A percentile compares a stretch with the other conserved stretches of the same genome.
Evolutionary conservation across 2,888 invertebrate species (phyloP).

Genomic region (Parnassius mnemosyne): DNA sequence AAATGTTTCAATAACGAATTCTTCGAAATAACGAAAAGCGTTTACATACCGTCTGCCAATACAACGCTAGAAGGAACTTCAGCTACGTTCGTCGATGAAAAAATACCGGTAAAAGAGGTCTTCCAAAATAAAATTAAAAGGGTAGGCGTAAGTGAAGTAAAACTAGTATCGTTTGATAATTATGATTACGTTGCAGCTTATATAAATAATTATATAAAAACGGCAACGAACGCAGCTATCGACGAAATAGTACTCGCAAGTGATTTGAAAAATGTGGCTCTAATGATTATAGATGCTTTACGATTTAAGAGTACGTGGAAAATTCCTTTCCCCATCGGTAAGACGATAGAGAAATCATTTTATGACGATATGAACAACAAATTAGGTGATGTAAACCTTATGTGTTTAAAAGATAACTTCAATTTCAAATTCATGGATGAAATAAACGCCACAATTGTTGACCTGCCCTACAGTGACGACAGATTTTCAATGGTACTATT

Average conservation of each 20-base stretch:
- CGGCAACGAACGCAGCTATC: conserved; percentile 54
- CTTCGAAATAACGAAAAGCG: conserved; percentile 45
- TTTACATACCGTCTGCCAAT: conserved; percentile 32
- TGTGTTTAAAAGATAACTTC: conserved; percentile 46
- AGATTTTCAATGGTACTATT: conserved; percentile 83
- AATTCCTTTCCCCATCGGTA: conserved; percentile 43
- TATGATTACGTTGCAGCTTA: conserved; percentile 39
- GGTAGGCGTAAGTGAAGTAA: conserved; percentile 46
- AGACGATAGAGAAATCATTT: conserved; percentile 53
- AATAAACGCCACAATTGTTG: conserved; percentile 52
- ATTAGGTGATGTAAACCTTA: conserved; percentile 58
- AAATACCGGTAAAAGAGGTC: conserved; percentile 38
- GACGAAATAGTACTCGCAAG: conserved; percentile 52
- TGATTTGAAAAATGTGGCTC: conserved; percentile 47
- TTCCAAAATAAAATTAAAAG: conserved; percentile 40
- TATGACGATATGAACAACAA: conserved; percentile 48
- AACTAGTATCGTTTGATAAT: conserved; percentile 46
- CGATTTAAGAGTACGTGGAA: conserved; percentile 66
- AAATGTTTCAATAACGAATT: conserved; percentile 59
- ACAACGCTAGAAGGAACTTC: conserved; percentile 53
- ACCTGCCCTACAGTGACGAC: conserved; percentile 58
- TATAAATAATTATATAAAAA: conserved; percentile 56
- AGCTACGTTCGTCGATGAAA: conserved; percentile 49
- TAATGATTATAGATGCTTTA: conserved; percentile 59
- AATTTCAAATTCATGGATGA: conserved; percentile 39